Evolutionary conservation across 2,113 vertebrate species (phyloP), one percentile per base, ranked within the genome.

Genomic region (Otis tarda): DNA sequence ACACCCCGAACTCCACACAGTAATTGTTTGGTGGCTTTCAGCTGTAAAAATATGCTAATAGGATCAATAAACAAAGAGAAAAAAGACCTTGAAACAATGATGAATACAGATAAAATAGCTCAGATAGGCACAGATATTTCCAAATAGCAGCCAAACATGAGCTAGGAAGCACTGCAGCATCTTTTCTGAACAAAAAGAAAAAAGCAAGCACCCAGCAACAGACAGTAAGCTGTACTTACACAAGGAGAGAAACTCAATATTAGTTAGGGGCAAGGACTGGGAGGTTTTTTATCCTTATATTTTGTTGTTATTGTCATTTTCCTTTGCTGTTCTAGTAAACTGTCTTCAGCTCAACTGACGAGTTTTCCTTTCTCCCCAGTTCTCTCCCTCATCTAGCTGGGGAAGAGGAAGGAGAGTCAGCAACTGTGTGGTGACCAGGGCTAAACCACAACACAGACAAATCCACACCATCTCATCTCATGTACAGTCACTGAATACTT

Each of bases 31-130:
- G 83, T 83, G 31, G 20, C 77, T 88, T 93, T 88, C 92, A 95
- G 90, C 75, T 83, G 79, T 53, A 79, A 91, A 91, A 91, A 79
- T 81, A 92, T 65, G 79, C 75, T 95, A 88, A 95, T 83, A 93
- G 19, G 39, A 93, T 76, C 63, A 94, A 79, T 64, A 93, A 92
- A 83, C 49, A 90, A 83, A 73, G 59, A 90, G 49, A 84, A 75
- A 69, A 87, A 79, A 83, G 14, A 47, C 63, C 90, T 90, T 83
- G 76, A 93, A 95, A 90, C 30, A 74, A 84, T 43, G 35, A 82
- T 64, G 39, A 90, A 83, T 80, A 57, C 14, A 85, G 35, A 87
- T 52, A 73, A 90, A 94, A 90, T 1, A 88, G 65, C 49, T 59
- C 78, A 76, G 53, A 49, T 43, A 82, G 92, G 83, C 67, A 55